Evolutionary conservation across 2,797 vertebrate species (phyloP).

Genomic region (Lophius americanus): DNA sequence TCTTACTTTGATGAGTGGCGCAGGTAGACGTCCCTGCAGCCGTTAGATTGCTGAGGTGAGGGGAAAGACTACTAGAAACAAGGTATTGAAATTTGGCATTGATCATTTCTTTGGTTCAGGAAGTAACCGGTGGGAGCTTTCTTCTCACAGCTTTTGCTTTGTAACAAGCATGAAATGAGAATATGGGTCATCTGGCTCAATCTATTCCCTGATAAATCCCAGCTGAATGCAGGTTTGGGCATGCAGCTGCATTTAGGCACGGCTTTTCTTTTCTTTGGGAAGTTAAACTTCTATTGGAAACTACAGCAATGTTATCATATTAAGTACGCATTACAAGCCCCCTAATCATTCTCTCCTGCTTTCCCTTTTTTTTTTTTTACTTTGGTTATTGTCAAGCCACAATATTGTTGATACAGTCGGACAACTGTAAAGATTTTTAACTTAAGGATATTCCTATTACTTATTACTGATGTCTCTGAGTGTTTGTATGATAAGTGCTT

Average conservation of each 20-base stretch:
- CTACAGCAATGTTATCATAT: neutral
- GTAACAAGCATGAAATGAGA: conserved; percentile 23
- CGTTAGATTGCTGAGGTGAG: conserved; percentile 18
- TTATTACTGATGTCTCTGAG: neutral
- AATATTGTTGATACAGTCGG: neutral
- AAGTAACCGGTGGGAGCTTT: conserved; percentile 1
- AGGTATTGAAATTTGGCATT: conserved; percentile 21
- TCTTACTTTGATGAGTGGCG: neutral
- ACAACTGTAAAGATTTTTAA: neutral
- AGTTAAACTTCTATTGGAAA: conserved; percentile 7
- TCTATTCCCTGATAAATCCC: conserved; percentile 22
- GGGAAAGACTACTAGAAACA: neutral
- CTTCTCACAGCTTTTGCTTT: neutral
- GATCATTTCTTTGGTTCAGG: neutral
- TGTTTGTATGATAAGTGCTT: conserved; percentile 10
- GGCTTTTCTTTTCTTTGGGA: conserved; percentile 12
- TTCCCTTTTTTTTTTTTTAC: neutral
- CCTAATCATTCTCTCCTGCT: neutral
- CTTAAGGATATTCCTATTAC: conserved; percentile 3
- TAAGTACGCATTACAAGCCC: neutral
- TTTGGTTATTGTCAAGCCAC: neutral
- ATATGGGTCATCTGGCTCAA: conserved; percentile 21
- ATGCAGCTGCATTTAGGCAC: conserved; percentile 16
- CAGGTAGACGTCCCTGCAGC: neutral
- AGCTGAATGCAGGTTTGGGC: conserved; percentile 31